Base-by-base conservation (phyloP, 2,797 vertebrate genomes). In the Geotrypetes seraphini region DNA sequence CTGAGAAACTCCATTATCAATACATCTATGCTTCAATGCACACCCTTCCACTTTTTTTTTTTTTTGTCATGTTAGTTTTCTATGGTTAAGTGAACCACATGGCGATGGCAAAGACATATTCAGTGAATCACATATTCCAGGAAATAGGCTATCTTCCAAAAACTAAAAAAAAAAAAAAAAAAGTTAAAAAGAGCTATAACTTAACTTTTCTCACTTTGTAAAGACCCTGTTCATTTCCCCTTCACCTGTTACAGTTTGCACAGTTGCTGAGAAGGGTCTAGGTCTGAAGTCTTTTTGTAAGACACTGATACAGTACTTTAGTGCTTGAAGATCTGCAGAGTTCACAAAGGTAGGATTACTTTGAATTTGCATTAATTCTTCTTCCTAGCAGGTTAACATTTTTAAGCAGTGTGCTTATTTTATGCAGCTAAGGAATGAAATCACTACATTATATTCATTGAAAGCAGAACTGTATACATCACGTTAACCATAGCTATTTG, bases 31-130 rank as follows among this genome's bases (percentile, higher is more conserved):
- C 46, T 42, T 69, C 59, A 62, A 9, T 62, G 59, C 53, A 19
- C 41, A 62, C 33, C 40, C 50, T 50, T 61, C 46, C 41, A 30
- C 25, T 29, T 51, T 38, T 50, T 57, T 25, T 24, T 54, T 33
- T 52, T 56, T 26, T 58, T 60, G 31, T 26, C 31, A 39, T 41
- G 19, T 50, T 62, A 66, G 56, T 17, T 10, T 66, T 69, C 75
- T 62, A 45, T 71, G 41, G 43, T 66, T 69, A 69, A 72, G 36
- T 58, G 64, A 67, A 69, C 55, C 43, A 53, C 51, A 60, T 63
- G 67, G 61, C 21, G 69, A 48, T 62, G 26, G 33, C 42, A 47
- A 62, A 62, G 65, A 60, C 47, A 50, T 56, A 63, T 53, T 45
- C 47, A 25, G 16, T 34, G 52, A 75, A 53, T 55, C 39, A 53